Conservation (phyloP, 2,888 invertebrate genomes). For the Choreutis nemorana region DNA sequence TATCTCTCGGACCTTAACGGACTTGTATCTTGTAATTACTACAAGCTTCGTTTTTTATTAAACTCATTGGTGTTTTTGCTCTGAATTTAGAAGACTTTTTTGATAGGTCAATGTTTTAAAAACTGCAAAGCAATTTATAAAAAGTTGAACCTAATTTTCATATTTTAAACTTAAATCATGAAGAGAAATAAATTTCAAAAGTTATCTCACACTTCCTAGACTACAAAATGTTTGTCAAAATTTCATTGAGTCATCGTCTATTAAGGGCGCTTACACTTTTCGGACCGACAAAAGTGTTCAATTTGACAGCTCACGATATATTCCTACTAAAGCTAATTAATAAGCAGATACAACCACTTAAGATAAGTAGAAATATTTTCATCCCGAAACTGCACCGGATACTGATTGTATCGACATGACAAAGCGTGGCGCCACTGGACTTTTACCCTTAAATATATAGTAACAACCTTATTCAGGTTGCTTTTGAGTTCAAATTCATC, state of each 20-base stretch:
- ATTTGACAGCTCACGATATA: constrained; percentile 58
- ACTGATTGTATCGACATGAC: constrained; percentile 63
- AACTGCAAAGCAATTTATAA: too few relatives aligned
- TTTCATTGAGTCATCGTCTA: constrained; percentile 53
- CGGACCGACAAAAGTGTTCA: constrained; percentile 60
- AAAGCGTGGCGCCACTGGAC: constrained; percentile 59
- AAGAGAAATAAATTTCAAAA: too few relatives aligned
- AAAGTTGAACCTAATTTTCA: too few relatives aligned
- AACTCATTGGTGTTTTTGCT: too few relatives aligned
- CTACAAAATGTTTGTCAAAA: constrained; percentile 9
- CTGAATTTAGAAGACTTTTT: too few relatives aligned
- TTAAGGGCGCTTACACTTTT: constrained; percentile 22
- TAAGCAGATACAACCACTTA: constrained; percentile 67
- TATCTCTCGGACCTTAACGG: too few relatives aligned
- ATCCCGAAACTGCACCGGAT: constrained; percentile 65
- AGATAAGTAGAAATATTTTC: constrained; percentile 66
- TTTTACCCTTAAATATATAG: constrained; percentile 11
- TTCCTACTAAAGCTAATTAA: constrained; percentile 58
- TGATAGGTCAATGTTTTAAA: too few relatives aligned
- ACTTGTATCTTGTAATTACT: too few relatives aligned
- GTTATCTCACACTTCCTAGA: neutral
- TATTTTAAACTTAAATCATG: too few relatives aligned
- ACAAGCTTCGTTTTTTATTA: too few relatives aligned
- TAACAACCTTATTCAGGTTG: constrained; percentile 14
- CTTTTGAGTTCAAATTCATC: constrained; percentile 12